Evolutionary conservation across 2,797 vertebrate species (phyloP).

Genomic region (Enteromius trimaculatus): DNA sequence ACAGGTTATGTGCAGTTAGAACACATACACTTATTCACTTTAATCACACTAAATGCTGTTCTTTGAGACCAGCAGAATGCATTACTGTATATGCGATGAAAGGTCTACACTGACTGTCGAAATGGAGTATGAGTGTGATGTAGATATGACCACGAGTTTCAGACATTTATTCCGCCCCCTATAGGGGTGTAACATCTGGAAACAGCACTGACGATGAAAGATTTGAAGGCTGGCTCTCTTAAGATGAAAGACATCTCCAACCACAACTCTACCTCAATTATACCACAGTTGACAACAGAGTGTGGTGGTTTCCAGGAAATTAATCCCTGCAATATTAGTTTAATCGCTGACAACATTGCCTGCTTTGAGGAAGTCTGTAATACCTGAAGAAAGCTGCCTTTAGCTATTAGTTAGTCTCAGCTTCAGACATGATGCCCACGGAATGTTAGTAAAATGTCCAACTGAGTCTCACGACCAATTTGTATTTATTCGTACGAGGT

Average conservation of each 20-base stretch:
- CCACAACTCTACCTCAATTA: neutral
- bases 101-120: neutral
- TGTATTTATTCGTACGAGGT: no score
- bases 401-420: neutral
- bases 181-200: slow-evolving; percentile 8
- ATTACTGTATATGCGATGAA: neutral
- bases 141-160: neutral
- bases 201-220: neutral
- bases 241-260: slow-evolving; percentile 26
- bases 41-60: neutral
- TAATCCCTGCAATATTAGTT: slow-evolving; percentile 6
- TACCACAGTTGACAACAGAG: slow-evolving; percentile 17
- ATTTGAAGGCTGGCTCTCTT: slow-evolving; percentile 15
- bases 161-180: slow-evolving; percentile 8
- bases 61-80: neutral
- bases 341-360: neutral
- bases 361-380: neutral
- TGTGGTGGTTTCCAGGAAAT: slow-evolving; percentile 6
- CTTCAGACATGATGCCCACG: no score
- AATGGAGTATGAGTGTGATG: neutral
- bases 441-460: no score
- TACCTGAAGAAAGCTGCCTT: neutral
- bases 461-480: no score
- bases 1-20: neutral
- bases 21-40: neutral